Conservation (phyloP, 2,888 invertebrate species). For the Heliothis peltigera region DNA sequence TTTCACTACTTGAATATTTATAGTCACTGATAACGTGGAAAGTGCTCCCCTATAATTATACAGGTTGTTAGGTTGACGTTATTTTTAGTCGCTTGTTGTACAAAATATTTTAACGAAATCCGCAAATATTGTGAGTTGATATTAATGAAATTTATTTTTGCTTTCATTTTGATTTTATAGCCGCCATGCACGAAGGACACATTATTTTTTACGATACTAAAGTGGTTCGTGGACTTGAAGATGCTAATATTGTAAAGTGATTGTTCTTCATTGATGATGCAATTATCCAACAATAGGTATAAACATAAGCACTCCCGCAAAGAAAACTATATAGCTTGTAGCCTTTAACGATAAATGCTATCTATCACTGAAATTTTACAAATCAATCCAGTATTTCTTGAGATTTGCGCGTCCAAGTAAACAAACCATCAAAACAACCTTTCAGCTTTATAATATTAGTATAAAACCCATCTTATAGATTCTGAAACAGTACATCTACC, state of each 20-base stretch:
- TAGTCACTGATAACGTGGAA: slow-evolving; percentile 65
- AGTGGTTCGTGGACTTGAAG: not conserved
- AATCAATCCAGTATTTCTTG: too few species aligned
- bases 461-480: too few species aligned
- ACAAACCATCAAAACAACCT: too few species aligned
- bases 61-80: slow-evolving; percentile 38
- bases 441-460: too few species aligned
- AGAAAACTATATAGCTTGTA: too few species aligned
- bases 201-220: not conserved
- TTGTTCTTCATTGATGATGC: slow-evolving; percentile 6
- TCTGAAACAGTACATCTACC: too few species aligned
- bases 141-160: slow-evolving; percentile 28
- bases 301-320: not conserved
- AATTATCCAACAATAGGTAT: not conserved
- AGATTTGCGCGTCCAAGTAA: too few species aligned
- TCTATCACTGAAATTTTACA: too few species aligned
- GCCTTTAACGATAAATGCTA: too few species aligned
- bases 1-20: slow-evolving; percentile 78
- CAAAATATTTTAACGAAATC: slow-evolving; percentile 33
- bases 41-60: slow-evolving; percentile 56
- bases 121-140: slow-evolving; percentile 31
- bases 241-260: not conserved
- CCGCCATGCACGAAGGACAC: slow-evolving; percentile 11
- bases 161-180: not conserved
- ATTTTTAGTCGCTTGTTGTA: slow-evolving; percentile 43